Percentiles rank a stretch among this genome's conserved stretches.
Evolutionary conservation across 2,797 vertebrate species (phyloP).

Genomic region (Hippocampus kuda): DNA sequence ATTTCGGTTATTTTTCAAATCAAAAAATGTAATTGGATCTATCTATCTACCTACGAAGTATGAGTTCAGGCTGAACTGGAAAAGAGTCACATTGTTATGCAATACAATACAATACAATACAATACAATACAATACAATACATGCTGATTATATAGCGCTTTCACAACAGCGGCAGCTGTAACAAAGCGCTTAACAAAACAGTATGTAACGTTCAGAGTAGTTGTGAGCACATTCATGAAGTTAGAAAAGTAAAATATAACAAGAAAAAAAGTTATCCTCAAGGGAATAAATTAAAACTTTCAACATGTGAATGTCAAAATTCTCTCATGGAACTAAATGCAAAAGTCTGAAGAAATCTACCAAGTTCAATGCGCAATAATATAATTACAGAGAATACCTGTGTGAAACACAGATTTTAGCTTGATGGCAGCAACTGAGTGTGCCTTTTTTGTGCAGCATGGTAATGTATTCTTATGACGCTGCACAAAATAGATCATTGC

Average conservation of each 20-base stretch:
- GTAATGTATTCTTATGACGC: background rate
- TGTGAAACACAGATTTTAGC: background rate
- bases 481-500: background rate
- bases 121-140: background rate
- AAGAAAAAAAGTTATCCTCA: too few species aligned
- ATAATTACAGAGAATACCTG: background rate
- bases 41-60: too few species aligned
- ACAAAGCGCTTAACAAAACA: too few species aligned
- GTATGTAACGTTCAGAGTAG: background rate
- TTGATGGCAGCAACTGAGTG: background rate
- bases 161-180: too few species aligned
- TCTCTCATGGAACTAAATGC: background rate
- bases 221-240: background rate
- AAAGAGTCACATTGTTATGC: background rate
- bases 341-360: background rate
- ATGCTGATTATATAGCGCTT: too few species aligned
- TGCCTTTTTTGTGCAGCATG: background rate
- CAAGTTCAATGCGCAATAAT: background rate
- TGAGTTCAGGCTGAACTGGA: background rate
- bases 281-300: background rate
- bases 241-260: background rate
- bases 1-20: too few species aligned
- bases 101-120: background rate
- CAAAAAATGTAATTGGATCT: too few species aligned
- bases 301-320: background rate